Conservation (phyloP, 2,888 invertebrate genomes). For the Heliconius cydno region DNA sequence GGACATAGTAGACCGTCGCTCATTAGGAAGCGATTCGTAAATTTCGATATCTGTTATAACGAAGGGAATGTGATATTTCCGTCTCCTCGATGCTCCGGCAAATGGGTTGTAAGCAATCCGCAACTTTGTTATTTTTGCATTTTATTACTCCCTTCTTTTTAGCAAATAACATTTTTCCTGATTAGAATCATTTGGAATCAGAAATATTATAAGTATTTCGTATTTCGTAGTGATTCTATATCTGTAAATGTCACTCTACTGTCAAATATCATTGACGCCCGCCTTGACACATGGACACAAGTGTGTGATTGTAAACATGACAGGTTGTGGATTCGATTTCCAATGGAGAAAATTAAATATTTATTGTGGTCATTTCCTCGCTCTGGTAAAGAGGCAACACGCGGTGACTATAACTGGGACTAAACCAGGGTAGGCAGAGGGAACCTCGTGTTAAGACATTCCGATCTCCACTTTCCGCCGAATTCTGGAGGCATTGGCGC, state of each 20-base stretch:
- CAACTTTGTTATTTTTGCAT: conserved; percentile 19
- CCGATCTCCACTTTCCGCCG: too few species aligned
- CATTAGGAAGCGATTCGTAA: conserved; percentile 6
- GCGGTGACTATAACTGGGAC: too few species aligned
- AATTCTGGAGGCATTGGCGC: too few species aligned
- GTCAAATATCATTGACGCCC: neutral
- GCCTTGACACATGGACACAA: too few species aligned
- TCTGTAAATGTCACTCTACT: neutral
- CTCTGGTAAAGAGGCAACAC: too few species aligned
- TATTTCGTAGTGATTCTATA: neutral
- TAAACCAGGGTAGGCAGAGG: too few species aligned
- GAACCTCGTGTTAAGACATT: too few species aligned
- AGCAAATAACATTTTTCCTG: neutral
- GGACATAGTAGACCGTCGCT: conserved; percentile 6
- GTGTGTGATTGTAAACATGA: too few species aligned
- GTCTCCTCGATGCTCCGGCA: conserved; percentile 24
- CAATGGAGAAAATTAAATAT: too few species aligned
- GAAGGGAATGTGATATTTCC: conserved; percentile 35
- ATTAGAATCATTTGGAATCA: conserved; percentile 9
- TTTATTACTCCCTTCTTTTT: neutral
- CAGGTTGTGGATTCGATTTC: too few species aligned
- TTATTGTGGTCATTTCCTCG: too few species aligned
- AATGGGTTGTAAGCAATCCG: conserved; percentile 37
- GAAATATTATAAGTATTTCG: neutral
- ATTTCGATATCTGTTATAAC: conserved; percentile 27